Base-by-base conservation (phyloP, 2,797 vertebrate species). In the Buphagus erythrorhynchus region DNA sequence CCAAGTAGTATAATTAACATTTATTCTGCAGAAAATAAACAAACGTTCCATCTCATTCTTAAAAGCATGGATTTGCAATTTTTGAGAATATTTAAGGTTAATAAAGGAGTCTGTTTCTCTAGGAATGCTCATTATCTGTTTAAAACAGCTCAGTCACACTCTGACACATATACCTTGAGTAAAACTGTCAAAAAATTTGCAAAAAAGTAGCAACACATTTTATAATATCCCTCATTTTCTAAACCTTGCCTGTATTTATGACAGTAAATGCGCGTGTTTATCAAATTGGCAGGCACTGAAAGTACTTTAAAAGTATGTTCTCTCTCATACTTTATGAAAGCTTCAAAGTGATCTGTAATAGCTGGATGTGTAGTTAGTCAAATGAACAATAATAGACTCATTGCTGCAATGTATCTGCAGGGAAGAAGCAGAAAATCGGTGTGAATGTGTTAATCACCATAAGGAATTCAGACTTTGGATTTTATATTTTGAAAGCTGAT, bases 271-370 rank as follows among this genome's bases (percentile, higher is more conserved):
- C 31, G 63, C 48, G 19, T 80, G 91, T 96, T 96, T 96, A 86
- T 94, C 72, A 91, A 93, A 90, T 68, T 94, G 89, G 22, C 91
- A 91, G 72, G 52, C 49, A 83, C n/a, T 66, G 63, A 88, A 95
- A 80, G 57, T 89, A 61, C 81, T 88, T 92, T 69, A 83, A 86
- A 95, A 91, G 35, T 76, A 87, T 54, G 54, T 71, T 90, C 57
- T 86, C 46, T 62, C 66, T 58, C 46, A 33, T 33, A 62, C 28
- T 91, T 90, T 55, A 43, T 78, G 81, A 91, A 94, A 86, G 58
- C 65, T 93, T 95, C 78, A 58, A 80, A 93, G 89, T 81, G 75
- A 86, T 93, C 65, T 65, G 43, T 90, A 93, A 93, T 79, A 93
- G 62, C 54, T 86, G 49, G 18, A 72, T 89, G 42, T 83, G 65